Evolutionary conservation across 2,797 vertebrate species (phyloP).

Genomic region (Sternarchorhynchus goeldii): DNA sequence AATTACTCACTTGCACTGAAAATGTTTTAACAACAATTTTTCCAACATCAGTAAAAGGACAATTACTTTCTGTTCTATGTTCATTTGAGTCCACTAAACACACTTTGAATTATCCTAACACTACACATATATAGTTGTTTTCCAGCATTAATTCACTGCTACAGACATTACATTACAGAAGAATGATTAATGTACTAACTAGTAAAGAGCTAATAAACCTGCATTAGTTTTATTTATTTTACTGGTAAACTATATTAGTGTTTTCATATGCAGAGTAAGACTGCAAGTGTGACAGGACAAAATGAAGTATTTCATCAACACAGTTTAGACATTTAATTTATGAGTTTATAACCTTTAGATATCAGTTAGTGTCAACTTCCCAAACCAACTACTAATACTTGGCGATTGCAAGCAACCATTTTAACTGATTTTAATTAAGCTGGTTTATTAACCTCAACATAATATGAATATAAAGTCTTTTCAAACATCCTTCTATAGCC

Average conservation of each 20-base stretch:
- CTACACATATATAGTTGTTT: background rate
- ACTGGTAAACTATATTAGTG: background rate
- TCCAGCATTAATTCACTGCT: background rate
- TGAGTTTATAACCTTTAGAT: too few species aligned
- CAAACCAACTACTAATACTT: too few species aligned
- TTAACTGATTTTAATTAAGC: too few species aligned
- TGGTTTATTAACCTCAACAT: too few species aligned
- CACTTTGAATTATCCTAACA: background rate
- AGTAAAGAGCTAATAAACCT: background rate
- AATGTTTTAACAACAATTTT: conserved; percentile 17
- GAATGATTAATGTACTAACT: background rate
- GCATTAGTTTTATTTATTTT: background rate
- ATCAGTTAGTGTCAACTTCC: too few species aligned
- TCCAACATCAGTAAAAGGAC: conserved; percentile 12
- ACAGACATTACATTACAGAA: background rate
- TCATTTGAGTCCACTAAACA: conserved; percentile 11
- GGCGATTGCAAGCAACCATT: too few species aligned
- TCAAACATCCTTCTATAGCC: background rate
- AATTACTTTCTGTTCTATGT: background rate
- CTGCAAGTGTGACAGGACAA: background rate
- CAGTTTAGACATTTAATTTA: too few species aligned
- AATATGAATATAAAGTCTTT: too few species aligned
- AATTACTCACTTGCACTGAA: conserved; percentile 24
- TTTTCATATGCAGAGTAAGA: background rate
- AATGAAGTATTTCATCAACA: background rate